Base-by-base conservation (phyloP, 2,113 vertebrate species). In the Xenus cinereus region DNA sequence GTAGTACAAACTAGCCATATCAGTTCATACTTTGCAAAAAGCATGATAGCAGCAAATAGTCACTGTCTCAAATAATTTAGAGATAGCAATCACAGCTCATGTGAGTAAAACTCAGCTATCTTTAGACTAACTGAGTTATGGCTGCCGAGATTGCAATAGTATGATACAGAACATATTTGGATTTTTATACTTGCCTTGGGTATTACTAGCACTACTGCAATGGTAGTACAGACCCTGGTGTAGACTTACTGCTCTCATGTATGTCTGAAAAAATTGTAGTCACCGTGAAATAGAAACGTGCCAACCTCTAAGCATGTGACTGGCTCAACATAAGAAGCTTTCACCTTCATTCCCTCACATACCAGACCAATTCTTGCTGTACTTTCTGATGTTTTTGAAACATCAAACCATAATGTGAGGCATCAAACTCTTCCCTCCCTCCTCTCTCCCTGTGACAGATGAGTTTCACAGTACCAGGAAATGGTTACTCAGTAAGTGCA, bases 401-500 rank as follows among this genome's bases (percentile, higher is more conserved):
- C 14, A n/a, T 24, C 23, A 50, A 35, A 66, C 11, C 5, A 3
- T 50, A 43, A 48, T 1, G 7, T 23, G 33, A 77, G 63, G 13
- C 37, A 14, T 30, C 35, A 21, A 39, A 67, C 28, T 41, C 33
- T 67, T 72, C 30, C 54, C 15, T 62, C 6, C 14, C 12, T 17
- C 0, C 5, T 6, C n/a, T 33, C 18, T 22, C 14, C 22, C 41
- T 12, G 1, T 19, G 24, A 22, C 11, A 35, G 8, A 27, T 11
- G 59, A 77, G 32, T 60, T 63, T 54, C 48, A 53, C 18, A 19
- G 48, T n/a, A 21, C 10, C 46, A 72, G 35, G 21, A 79, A 33
- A 11, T 26, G 57, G n/a, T 3, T 30, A 51, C 50, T 84, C 28
- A 27, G 1, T 69, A 48, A 51, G 20, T 30, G 14, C 15, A 41